phyloP scores from a whole-genome alignment of 2,888 invertebrate species.

The Protonemura montana region DNA sequence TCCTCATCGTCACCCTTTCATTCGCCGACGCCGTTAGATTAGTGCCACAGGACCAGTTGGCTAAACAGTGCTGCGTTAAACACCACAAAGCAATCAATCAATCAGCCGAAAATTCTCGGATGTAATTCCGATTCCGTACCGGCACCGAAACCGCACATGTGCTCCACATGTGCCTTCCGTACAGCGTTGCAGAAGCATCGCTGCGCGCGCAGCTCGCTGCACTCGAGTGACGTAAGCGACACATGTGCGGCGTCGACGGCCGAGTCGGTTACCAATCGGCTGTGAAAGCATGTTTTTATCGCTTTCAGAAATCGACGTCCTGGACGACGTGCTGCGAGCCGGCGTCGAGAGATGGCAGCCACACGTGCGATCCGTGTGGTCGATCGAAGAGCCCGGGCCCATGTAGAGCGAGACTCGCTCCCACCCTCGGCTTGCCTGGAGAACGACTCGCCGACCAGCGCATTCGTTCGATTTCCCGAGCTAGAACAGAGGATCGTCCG shows the following conservation, averaged over 20 bases:
- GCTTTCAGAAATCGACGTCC: neutral
- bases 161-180: too few species aligned
- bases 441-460: constrained; percentile 49
- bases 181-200: too few species aligned
- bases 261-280: neutral
- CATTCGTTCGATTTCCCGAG: constrained; percentile 47
- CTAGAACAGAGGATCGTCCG: constrained; percentile 25
- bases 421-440: neutral
- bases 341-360: constrained; percentile 15
- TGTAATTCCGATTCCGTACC: too few species aligned
- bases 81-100: too few species aligned
- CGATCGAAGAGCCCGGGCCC: neutral
- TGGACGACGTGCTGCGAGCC: neutral
- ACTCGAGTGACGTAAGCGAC: neutral
- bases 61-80: too few species aligned
- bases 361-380: neutral
- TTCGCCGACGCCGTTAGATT: too few species aligned
- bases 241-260: neutral
- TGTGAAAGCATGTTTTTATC: neutral
- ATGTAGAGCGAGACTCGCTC: neutral
- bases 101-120: too few species aligned
- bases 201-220: too few species aligned
- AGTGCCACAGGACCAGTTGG: too few species aligned
- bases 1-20: too few species aligned
- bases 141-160: too few species aligned